Base-by-base conservation (phyloP, 2,797 vertebrate species). In the Perodicticus potto region DNA sequence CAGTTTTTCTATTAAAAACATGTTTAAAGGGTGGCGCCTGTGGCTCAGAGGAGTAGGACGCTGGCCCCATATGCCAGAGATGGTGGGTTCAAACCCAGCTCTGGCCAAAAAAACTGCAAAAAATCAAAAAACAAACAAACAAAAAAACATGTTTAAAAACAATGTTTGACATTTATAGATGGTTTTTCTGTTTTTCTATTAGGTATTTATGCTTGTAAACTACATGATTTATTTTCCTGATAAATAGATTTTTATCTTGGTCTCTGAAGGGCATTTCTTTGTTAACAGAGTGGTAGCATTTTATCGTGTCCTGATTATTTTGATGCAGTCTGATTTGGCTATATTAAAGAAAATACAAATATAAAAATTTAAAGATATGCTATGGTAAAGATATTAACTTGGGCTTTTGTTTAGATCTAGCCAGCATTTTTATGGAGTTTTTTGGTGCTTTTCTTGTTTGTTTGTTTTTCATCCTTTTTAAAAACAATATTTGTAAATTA, bases 231-330 rank as follows among this genome's bases (percentile, higher is more conserved):
- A 37, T 94, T 76, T 90, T 89, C 45, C 34, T 80, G 13, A 45
- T 76, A 45, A 96, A 53, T 77, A 67, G 32, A 23, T 85, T 95
- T 95, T 96, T 80, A 2, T 37, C 72, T 94, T 85, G 72, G 17
- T 88, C 32, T 86, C 53, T 81, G 78, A 83, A 16, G 45, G 11
- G 69, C 14, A 53, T 53, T 53, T 53, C 49, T 53, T 53, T 53
- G 49, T 53, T 45, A 86, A n/a, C 53, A 49, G 65, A 88, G 19
- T 77, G 25, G 20, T 77, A 2, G 87, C 16, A 27, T 91, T 89
- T 95, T 1, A 20, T 67, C 81, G 53, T 90, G 19, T 78, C 29
- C 14, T 19, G 29, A 27, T 92, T 86, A 83, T 65, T 78, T 89
- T 89, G 37, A 83, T 61, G 16, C 12, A 20, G 40, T 63, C 19